Evolutionary conservation across 2,888 invertebrate species (phyloP).

Genomic region (Papilio gigon): DNA sequence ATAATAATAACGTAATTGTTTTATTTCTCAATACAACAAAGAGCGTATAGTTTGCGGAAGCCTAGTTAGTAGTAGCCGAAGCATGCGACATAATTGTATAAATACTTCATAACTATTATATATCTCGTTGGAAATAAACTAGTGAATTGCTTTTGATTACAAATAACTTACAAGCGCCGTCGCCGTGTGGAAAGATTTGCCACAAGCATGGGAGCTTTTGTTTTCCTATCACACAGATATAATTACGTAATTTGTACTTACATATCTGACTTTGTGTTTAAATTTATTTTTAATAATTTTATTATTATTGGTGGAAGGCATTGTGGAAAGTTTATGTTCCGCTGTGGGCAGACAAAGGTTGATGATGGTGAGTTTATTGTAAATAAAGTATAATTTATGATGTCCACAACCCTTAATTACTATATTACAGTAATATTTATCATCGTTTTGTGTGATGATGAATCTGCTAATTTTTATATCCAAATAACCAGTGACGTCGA

Average conservation of each 20-base stretch:
- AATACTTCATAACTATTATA: not conserved
- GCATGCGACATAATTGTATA: conserved; percentile 9
- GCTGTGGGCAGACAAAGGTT: too few relatives aligned
- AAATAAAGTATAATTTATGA: too few relatives aligned
- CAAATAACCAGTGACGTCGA: not conserved
- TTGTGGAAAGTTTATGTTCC: too few relatives aligned
- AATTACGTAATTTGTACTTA: not conserved
- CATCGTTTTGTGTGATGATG: too few relatives aligned
- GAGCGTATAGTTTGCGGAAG: conserved; percentile 13
- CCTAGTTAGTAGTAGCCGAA: not conserved
- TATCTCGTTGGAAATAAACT: not conserved
- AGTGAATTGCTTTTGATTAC: conserved; percentile 1
- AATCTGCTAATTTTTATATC: not conserved
- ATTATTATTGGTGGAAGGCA: too few relatives aligned
- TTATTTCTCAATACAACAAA: not conserved
- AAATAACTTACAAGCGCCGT: not conserved
- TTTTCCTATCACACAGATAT: not conserved
- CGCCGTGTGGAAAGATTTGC: not conserved
- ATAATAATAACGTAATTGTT: not conserved
- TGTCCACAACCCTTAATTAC: too few relatives aligned
- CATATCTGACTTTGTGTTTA: too few relatives aligned
- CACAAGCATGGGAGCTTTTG: not conserved
- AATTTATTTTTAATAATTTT: too few relatives aligned
- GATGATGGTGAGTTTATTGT: too few relatives aligned
- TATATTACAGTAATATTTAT: too few relatives aligned